Conservation (phyloP, 2,888 invertebrate species). For the Xestia c-nigrum region DNA sequence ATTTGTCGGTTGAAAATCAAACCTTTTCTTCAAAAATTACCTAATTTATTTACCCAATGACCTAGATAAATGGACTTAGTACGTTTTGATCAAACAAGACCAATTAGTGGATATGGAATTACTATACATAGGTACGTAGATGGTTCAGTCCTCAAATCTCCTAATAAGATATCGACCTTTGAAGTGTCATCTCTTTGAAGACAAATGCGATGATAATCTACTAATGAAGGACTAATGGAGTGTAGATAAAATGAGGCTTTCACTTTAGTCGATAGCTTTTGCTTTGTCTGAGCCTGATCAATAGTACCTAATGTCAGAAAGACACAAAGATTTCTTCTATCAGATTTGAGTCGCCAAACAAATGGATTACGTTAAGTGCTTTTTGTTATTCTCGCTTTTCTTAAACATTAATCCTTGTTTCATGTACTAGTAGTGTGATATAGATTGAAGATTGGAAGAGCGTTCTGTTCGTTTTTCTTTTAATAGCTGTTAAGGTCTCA, state of each 20-base stretch:
- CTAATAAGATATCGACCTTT: constrained; percentile 19
- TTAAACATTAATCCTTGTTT: not conserved
- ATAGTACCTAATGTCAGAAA: not conserved
- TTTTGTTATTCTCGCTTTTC: not conserved
- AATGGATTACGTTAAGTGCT: not conserved
- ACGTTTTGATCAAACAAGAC: not conserved
- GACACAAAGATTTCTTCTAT: not conserved
- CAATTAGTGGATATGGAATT: not conserved
- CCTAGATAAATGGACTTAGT: not conserved
- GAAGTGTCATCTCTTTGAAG: constrained; percentile 38
- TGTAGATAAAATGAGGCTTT: constrained; percentile 16
- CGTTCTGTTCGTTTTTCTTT: too few species aligned
- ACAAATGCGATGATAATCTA: constrained; percentile 47
- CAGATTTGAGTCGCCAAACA: constrained; percentile 4
- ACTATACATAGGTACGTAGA: not conserved
- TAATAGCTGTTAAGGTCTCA: too few species aligned
- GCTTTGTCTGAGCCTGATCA: not conserved
- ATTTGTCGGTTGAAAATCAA: not conserved
- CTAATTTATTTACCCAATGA: too few species aligned
- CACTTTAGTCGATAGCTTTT: constrained; percentile 9
- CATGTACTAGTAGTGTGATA: not conserved
- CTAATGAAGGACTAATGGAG: constrained; percentile 47
- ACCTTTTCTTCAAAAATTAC: too few species aligned
- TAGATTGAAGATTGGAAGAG: not conserved
- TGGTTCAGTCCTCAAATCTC: constrained; percentile 13